phyloP scores from a whole-genome alignment of 2,113 vertebrate species.

The Ardeotis arabs region DNA sequence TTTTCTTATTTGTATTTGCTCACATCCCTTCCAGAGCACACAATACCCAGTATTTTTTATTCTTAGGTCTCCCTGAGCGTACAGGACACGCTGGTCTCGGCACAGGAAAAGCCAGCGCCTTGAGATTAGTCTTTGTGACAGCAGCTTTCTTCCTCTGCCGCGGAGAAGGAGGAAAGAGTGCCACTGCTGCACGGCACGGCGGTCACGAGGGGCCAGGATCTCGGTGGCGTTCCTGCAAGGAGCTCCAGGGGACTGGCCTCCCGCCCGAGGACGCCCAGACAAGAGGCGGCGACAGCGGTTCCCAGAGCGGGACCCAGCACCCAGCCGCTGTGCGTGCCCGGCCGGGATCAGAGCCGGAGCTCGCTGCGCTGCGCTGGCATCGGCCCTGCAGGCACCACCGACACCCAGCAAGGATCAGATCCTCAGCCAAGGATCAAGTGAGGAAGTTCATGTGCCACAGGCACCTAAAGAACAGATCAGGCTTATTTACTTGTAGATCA shows the following conservation, averaged over 20 bases:
- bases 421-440: fast-evolving
- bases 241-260: not conserved
- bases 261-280: not conserved
- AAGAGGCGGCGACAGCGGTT: not conserved
- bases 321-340: not conserved
- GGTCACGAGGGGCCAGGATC: not conserved
- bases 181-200: not conserved
- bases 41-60: not conserved
- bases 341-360: not conserved
- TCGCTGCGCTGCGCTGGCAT: fast-evolving
- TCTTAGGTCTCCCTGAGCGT: slow-evolving; percentile 12
- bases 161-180: slow-evolving; percentile 38
- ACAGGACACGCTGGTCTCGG: slow-evolving; percentile 48
- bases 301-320: not conserved
- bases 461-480: not conserved
- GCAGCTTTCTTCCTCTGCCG: slow-evolving; percentile 51
- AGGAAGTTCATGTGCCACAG: not conserved
- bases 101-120: slow-evolving; percentile 57
- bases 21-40: not conserved
- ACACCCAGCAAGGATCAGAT: not conserved
- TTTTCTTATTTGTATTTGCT: not conserved
- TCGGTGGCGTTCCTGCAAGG: not conserved
- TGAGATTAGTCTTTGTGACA: slow-evolving; percentile 55
- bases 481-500: not conserved
- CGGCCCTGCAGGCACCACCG: not conserved